phyloP scores from a whole-genome alignment of 2,797 vertebrate species.

The Alectoris magna region DNA sequence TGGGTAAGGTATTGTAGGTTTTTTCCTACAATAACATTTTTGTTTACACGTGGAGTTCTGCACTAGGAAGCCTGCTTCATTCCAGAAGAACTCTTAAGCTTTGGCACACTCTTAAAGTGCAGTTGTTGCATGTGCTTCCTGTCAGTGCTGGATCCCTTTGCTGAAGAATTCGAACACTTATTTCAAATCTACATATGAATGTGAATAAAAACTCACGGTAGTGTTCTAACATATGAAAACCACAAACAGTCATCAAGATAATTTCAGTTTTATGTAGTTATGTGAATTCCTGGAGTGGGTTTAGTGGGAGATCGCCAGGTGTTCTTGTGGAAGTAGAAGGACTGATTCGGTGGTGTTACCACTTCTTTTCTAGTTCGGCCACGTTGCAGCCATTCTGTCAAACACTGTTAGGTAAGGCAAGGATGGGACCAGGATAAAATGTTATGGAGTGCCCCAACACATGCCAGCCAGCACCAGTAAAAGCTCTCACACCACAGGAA shows the following conservation, averaged over 20 bases:
- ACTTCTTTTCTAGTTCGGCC: background rate
- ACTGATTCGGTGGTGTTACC: fast-evolving
- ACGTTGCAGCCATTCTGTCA: background rate
- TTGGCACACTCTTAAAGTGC: background rate
- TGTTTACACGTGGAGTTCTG: background rate
- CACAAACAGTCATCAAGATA: background rate
- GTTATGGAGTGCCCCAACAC: fast-evolving
- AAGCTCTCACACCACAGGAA: background rate
- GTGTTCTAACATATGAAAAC: background rate
- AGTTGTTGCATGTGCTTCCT: background rate
- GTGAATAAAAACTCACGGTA: background rate
- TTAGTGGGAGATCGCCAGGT: background rate
- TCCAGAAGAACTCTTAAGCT: background rate
- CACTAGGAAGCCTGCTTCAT: background rate
- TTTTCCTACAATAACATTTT: fast-evolving
- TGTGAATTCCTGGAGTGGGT: background rate
- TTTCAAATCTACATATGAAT: background rate
- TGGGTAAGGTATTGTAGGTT: background rate
- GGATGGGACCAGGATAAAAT: background rate
- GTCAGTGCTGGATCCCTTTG: background rate
- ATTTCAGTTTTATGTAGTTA: background rate
- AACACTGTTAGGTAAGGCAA: background rate
- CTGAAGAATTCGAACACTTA: background rate
- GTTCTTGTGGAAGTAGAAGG: background rate
- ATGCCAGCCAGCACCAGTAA: background rate